phyloP scores from a whole-genome alignment of 1,140 invertebrate genomes.

The Maconellicoccus hirsutus region DNA sequence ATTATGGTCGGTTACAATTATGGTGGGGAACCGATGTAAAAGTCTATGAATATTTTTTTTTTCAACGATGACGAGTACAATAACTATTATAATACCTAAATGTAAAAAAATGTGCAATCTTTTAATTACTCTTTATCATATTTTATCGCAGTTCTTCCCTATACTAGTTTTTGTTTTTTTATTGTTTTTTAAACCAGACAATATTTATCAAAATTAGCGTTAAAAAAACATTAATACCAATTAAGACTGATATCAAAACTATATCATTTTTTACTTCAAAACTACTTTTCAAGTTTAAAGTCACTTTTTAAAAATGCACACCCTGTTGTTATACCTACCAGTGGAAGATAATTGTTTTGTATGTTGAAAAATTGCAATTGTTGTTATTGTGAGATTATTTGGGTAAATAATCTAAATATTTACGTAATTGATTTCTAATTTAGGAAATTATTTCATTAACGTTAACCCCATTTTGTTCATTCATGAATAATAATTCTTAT shows the following conservation, averaged over 20 bases:
- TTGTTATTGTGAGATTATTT: not conserved
- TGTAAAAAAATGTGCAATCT: not conserved
- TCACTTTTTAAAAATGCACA: slow-evolving; percentile 4
- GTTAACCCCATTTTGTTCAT: no score
- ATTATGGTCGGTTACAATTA: not conserved
- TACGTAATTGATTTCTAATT: no score
- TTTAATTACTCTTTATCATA: not conserved
- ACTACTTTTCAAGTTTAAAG: not conserved
- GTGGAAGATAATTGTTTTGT: not conserved
- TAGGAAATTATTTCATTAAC: no score
- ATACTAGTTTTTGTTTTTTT: no score
- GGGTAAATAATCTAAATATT: no score
- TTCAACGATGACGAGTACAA: not conserved
- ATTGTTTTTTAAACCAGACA: not conserved
- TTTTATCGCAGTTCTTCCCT: not conserved
- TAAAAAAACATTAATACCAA: not conserved
- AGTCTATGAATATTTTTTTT: not conserved
- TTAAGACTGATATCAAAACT: not conserved
- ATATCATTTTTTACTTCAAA: not conserved
- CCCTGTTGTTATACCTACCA: no score
- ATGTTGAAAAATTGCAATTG: not conserved
- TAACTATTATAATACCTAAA: not conserved
- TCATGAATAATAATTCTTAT: no score
- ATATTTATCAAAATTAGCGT: not conserved
- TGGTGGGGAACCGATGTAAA: not conserved